phyloP scores from a whole-genome alignment of 2,797 vertebrate genomes.

The Enteromius viviparus region DNA sequence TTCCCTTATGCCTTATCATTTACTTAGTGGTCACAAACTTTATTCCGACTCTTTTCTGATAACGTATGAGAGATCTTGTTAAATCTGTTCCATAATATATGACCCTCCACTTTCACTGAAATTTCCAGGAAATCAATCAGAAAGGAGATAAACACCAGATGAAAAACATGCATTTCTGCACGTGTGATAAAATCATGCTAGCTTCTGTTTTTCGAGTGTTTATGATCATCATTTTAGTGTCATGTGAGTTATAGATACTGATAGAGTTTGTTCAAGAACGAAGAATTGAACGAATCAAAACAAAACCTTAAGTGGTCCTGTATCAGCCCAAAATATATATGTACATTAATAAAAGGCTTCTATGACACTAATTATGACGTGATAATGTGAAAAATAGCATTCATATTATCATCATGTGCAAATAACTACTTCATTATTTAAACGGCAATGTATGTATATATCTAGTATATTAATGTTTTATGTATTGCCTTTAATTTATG shows the following conservation, averaged over 20 bases:
- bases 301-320: background rate
- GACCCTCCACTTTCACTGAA: background rate
- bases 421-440: background rate
- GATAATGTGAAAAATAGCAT: background rate
- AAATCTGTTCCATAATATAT: constrained; percentile 24
- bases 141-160: constrained; percentile 6
- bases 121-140: constrained; percentile 28
- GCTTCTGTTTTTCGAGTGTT: background rate
- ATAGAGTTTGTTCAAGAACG: background rate
- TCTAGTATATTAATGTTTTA: background rate
- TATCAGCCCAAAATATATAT: background rate
- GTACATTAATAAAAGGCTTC: background rate
- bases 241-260: background rate
- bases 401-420: background rate
- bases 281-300: background rate
- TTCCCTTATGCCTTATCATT: background rate
- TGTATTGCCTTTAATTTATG: background rate
- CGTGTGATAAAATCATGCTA: constrained; percentile 23
- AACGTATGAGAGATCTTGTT: constrained; percentile 1
- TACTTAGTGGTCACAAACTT: background rate
- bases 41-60: background rate
- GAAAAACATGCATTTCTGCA: constrained; percentile 6
- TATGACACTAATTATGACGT: background rate
- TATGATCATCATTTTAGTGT: background rate
- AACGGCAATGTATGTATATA: background rate